phyloP scores from a whole-genome alignment of 1,140 invertebrate species.

The Drosophila ercepeae region DNA sequence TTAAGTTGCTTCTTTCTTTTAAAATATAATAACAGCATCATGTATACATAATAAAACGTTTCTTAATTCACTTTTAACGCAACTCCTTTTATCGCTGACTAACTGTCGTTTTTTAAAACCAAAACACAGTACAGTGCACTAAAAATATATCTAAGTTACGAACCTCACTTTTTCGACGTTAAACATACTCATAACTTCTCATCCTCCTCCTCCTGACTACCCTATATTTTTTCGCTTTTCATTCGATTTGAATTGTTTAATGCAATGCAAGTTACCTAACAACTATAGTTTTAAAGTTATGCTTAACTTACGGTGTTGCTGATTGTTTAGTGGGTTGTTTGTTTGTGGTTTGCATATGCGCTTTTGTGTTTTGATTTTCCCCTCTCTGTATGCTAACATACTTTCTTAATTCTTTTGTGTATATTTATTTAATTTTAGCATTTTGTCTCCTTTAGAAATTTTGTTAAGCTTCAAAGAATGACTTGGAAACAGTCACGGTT shows the following conservation, averaged over 20 bases:
- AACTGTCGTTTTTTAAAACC: conserved; percentile 72
- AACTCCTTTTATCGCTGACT: conserved; percentile 49
- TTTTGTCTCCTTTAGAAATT: conserved; percentile 11
- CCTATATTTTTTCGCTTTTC: conserved; percentile 24
- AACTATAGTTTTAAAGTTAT: conserved; percentile 73
- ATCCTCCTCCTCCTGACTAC: too few species aligned
- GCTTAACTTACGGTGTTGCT: conserved; percentile 78
- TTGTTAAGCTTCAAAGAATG: conserved; percentile 20
- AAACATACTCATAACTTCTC: conserved; percentile 11
- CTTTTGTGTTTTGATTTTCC: conserved; percentile 14
- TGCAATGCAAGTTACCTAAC: conserved; percentile 65
- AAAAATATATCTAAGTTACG: conserved; percentile 58
- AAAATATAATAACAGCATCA: conserved; percentile 83
- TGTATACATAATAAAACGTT: conserved; percentile 78
- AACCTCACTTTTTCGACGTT: conserved; percentile 3
- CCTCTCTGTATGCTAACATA: conserved; percentile 2
- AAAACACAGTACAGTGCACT: conserved; percentile 81
- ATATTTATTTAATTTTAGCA: conserved; percentile 24
- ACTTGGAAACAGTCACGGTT: conserved; percentile 2
- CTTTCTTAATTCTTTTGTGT: conserved; percentile 21
- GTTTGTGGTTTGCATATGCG: conserved; percentile 24
- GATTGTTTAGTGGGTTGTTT: conserved; percentile 76
- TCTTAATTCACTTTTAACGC: conserved; percentile 66
- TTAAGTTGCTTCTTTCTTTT: conserved; percentile 68
- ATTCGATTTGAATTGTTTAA: conserved; percentile 19